Base-by-base conservation (phyloP, 2,113 vertebrate genomes). In the Anarhynchus alexandrinus region DNA sequence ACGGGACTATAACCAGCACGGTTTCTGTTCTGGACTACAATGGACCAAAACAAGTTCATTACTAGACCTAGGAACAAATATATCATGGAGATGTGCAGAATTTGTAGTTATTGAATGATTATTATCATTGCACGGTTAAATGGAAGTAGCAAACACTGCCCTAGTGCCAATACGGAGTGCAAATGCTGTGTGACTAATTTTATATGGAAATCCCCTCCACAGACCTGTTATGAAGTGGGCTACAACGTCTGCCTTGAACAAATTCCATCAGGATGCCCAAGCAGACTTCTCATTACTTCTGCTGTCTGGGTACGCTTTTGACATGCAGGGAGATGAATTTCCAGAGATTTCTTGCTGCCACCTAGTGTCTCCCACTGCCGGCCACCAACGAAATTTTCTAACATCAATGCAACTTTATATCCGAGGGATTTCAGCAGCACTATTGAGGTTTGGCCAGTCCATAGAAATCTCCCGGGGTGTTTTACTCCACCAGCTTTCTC, bases 261-360 rank as follows among this genome's bases (percentile, higher is more conserved):
- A 77, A 82, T 69, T 69, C 54, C 62, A 55, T 2, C 32, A n/a
- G 54, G 32, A 71, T n/a, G 58, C 54, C 40, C 77, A 40, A 38
- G 54, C 29, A 52, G 32, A 57, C 36, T 79, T 22, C 47, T 59
- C 54, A 5, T 45, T 11, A 40, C 27, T 58, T 29, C 30, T 13
- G 70, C 70, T 13, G 43, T 3, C 43, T 11, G 34, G n/a, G 26
- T 47, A 61, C 1, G 22, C 73, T 7, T 54, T 32, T 36, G 78
- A 69, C 43, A 7, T 0, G 27, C 10, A 32, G 1, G 9, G 26
- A 34, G 12, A 11, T 1, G 18, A 26, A 65, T 70, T 96, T 80
- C n/a, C 80, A 85, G 84, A 93, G 87, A 95, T 86, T 96, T 71
- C 86, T 23, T 91, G 84, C 97, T 98, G 96, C 97, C 97, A 97